Conservation (phyloP, 1,140 invertebrate genomes). For the Asbolus verrucosus region DNA sequence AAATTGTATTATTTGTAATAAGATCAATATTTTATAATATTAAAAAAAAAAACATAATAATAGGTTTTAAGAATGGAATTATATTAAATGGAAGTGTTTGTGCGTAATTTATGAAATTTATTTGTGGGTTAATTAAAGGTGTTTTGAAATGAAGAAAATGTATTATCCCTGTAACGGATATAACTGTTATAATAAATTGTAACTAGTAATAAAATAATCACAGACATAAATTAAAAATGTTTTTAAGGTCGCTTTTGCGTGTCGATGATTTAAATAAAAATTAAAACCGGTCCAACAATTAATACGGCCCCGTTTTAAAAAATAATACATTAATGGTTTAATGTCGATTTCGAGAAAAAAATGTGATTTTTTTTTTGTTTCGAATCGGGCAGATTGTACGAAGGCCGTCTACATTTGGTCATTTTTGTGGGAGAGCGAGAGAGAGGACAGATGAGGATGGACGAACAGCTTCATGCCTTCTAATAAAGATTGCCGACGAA, state of each 20-base stretch:
- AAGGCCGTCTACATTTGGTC: constrained; percentile 17
- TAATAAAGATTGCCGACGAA: constrained; percentile 51
- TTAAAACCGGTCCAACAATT: neutral
- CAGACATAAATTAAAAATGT: neutral
- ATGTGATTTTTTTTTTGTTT: neutral
- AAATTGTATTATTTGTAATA: too few species aligned
- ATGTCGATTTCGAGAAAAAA: neutral
- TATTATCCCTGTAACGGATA: constrained; percentile 1
- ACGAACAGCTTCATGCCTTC: constrained; percentile 48
- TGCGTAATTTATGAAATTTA: too few species aligned
- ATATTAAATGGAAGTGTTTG: too few species aligned
- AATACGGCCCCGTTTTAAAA: constrained; percentile 1
- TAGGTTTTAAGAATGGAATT: neutral
- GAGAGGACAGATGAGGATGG: constrained; percentile 36
- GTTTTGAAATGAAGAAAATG: neutral
- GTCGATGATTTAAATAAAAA: constrained; percentile 1
- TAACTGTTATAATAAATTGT: constrained; percentile 4
- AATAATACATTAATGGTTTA: constrained; percentile 2
- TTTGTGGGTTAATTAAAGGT: constrained; percentile 4
- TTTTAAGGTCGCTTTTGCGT: too few species aligned
- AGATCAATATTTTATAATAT: too few species aligned
- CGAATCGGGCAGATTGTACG: neutral
- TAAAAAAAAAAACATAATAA: neutral
- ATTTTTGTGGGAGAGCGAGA: constrained; percentile 19
- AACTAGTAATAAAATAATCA: too few species aligned